Evolutionary conservation across 2,113 vertebrate species (phyloP).

Genomic region (Daubentonia madagascariensis): DNA sequence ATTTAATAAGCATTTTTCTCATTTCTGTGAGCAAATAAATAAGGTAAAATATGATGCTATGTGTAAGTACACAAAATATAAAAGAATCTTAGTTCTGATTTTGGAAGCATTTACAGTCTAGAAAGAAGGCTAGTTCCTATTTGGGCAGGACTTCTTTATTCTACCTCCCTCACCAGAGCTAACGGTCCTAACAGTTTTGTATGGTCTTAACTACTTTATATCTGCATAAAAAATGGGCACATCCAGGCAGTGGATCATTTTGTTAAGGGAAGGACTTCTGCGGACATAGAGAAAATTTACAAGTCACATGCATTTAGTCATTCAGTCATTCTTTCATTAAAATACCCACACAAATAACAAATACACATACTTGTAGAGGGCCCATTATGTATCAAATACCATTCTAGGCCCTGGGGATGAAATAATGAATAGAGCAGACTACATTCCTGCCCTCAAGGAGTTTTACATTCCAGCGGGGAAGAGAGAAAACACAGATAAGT

Average conservation of each 20-base stretch:
- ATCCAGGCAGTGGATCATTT: not conserved
- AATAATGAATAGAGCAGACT: not conserved
- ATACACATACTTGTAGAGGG: not conserved
- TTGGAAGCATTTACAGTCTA: not conserved
- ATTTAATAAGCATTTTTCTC: not conserved
- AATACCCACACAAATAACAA: not conserved
- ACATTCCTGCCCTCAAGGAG: not conserved
- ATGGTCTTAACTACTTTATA: not conserved
- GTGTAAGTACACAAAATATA: not conserved
- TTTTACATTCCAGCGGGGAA: not conserved
- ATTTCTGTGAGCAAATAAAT: slow-evolving; percentile 26
- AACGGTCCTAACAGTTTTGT: not conserved
- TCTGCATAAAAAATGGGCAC: not conserved
- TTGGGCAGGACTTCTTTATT: not conserved
- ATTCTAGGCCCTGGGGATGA: not conserved
- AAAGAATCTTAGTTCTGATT: not conserved
- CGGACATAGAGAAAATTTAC: not conserved
- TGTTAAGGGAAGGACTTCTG: not conserved
- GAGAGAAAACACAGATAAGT: not conserved
- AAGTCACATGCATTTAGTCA: not conserved
- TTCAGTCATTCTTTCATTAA: not conserved
- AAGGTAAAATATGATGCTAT: not conserved
- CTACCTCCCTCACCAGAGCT: not conserved
- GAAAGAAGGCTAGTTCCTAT: not conserved
- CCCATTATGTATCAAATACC: not conserved